A percentile compares a stretch with the other conserved stretches of the same genome.
Conservation (phyloP, 2,888 invertebrate genomes). For the Nemapogon koenigi region DNA sequence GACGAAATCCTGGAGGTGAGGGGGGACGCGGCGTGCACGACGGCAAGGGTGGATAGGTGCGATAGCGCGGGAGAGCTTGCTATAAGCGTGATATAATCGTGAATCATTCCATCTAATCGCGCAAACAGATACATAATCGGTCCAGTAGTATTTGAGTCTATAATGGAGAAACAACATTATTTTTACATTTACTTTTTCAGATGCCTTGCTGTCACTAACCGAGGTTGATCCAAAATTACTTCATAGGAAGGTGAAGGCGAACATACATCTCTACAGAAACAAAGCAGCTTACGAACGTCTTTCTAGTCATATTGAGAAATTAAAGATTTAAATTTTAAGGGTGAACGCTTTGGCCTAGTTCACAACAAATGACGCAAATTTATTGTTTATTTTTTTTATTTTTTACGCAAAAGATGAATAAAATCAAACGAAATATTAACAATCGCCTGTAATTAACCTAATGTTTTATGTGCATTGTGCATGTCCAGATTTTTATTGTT, state of each 20-base stretch:
- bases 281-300: slow-evolving; percentile 54
- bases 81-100: no score
- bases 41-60: no score
- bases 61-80: no score
- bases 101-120: no score
- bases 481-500: not conserved
- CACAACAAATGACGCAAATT: not conserved
- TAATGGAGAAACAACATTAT: no score
- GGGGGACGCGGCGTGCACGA: no score
- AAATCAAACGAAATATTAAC: not conserved
- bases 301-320: slow-evolving; percentile 40
- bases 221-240: slow-evolving; percentile 60
- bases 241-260: slow-evolving; percentile 64
- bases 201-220: slow-evolving; percentile 56
- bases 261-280: slow-evolving; percentile 67
- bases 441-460: not conserved
- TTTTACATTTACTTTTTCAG: slow-evolving; percentile 33
- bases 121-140: no score
- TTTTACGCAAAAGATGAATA: not conserved
- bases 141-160: no score
- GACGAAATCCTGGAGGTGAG: no score
- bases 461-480: not conserved
- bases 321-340: slow-evolving; percentile 13
- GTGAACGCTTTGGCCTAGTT: no score
- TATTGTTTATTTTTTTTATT: not conserved